Percentiles rank a stretch among this genome's conserved stretches.
Conservation (phyloP, 2,888 invertebrate genomes). For the Gisinianus flammeolus region DNA sequence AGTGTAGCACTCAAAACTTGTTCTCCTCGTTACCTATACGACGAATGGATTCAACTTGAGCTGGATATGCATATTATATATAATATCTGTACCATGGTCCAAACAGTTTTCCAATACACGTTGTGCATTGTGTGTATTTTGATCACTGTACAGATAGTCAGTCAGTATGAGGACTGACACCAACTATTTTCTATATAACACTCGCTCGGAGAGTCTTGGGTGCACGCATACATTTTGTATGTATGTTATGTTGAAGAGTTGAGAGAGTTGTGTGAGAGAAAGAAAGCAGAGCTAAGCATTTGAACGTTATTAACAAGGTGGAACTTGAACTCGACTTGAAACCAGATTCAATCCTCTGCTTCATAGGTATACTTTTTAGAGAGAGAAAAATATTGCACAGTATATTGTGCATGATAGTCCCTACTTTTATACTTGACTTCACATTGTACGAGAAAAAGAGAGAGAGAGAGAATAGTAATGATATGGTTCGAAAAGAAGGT, state of each 20-base stretch:
- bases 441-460: constrained; percentile 9
- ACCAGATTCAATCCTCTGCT: constrained; percentile 8
- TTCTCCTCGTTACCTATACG: constrained; percentile 42
- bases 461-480: constrained; percentile 12
- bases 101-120: neutral
- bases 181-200: too few species aligned
- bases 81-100: neutral
- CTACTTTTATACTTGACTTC: constrained; percentile 34
- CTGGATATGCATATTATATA: neutral
- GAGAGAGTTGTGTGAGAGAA: neutral
- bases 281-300: constrained; percentile 26
- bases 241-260: neutral
- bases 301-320: constrained; percentile 21
- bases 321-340: neutral
- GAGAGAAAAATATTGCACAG: constrained; percentile 15
- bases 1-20: constrained; percentile 35
- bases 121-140: neutral
- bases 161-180: too few species aligned
- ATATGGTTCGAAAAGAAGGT: constrained; percentile 27
- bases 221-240: neutral
- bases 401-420: constrained; percentile 24
- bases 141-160: too few species aligned
- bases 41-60: too few species aligned
- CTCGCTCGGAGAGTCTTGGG: too few species aligned
- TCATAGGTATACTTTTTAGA: neutral